These are phyloP conservation scores for Tricholaema leucomelas DNA, from an alignment of 2,113 vertebrate genomes.

Conservation along the genomic window DNA sequence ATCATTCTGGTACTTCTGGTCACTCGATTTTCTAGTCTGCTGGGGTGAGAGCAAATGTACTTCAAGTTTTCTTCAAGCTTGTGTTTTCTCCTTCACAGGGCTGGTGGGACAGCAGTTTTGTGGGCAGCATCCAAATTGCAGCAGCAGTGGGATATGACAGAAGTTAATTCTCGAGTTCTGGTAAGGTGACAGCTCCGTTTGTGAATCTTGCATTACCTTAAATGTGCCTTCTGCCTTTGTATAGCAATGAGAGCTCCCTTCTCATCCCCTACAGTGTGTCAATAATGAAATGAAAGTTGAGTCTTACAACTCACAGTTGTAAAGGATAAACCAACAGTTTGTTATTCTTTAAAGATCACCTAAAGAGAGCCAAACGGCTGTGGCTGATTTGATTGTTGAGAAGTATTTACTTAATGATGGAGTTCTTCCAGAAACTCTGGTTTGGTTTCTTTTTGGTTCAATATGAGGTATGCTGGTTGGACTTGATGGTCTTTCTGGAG, in stretches of 20 bases:
- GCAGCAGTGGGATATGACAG: not conserved
- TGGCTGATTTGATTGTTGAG: not conserved
- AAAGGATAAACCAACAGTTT: not conserved
- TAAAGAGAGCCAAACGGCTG: not conserved
- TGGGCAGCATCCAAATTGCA: not conserved
- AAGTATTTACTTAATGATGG: not conserved
- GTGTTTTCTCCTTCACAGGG: not conserved
- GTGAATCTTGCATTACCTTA: not conserved
- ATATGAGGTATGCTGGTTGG: not conserved
- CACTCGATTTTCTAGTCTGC: not conserved
- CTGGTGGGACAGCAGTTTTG: not conserved
- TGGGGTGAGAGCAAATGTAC: not conserved
- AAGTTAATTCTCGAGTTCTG: not conserved
- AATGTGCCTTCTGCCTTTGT: not conserved
- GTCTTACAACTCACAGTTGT: not conserved
- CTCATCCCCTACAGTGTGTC: rapidly evolving
- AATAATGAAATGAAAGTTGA: not conserved
- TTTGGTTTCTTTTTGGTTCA: not conserved
- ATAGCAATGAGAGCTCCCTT: not conserved
- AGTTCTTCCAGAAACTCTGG: not conserved
- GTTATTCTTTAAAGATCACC: not conserved
- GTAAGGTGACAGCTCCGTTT: not conserved
- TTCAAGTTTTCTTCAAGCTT: not conserved
- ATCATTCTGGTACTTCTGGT: not conserved
- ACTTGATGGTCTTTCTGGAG: no score